Evolutionary conservation across 1,140 invertebrate genomes (phyloP), one percentile per base, ranked within the genome.

Genomic region (Zaprionus davidi): DNA sequence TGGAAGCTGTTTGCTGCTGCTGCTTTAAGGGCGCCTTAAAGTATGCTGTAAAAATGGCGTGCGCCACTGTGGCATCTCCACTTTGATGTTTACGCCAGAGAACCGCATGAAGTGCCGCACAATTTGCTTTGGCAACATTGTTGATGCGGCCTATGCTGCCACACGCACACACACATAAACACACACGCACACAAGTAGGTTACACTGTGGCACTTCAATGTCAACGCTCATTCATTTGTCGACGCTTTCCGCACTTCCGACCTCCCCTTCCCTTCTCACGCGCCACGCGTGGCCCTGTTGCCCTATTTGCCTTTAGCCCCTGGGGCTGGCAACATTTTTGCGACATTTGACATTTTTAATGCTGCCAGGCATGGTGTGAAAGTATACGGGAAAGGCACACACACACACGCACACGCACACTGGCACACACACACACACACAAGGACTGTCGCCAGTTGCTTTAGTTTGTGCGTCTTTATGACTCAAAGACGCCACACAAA

Each of bases 391-490:
- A 78, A 78, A 67, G 49, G 63, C 67, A 78, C 24, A 59, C 79
- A 57, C 58, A 49, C 60, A 78, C 51, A 57, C 58, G 44, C 68
- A 38, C 49, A 46, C 44, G 68, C 55, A 36, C 34, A 26, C 24
- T 26, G 24, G 41, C 15, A 26, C 24, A 26, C 0, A 26, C 24
- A 26, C 0, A 26, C 24, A 4, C 24, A 49, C 38, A 70, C 55
- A 36, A 4, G 41, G n/a, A 34, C 49, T 76, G 71, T 28, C 76
- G 71, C 46, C 64, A 64, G 75, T n/a, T 81, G 85, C 67, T 87
- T 90, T 90, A 90, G 85, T 90, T 90, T 90, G 81, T 90, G 84
- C 84, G 85, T 85, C 85, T 90, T 90, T 90, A 90, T 90, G 85
- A 56, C 81, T 76, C 78, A 85, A 77, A 90, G 85, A 90, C 85